phyloP scores from a whole-genome alignment of 2,797 vertebrate species.

The Chrysocyon brachyurus region DNA sequence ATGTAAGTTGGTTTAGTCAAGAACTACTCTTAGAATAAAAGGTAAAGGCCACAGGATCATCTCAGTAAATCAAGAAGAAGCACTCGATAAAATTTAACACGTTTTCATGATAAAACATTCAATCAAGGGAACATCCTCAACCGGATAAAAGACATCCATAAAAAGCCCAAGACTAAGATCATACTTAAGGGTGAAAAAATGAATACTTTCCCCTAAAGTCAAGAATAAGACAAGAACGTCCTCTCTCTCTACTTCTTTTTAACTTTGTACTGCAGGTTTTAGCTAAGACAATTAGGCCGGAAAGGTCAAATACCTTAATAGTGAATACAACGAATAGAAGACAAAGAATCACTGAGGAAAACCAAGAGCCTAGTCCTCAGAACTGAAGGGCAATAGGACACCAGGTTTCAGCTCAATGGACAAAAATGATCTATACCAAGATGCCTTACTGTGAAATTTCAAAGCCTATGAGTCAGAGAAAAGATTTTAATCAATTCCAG shows the following conservation, averaged over 20 bases:
- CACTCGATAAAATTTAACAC: not conserved
- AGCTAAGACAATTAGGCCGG: not conserved
- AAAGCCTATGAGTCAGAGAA: not conserved
- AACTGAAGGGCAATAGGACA: not conserved
- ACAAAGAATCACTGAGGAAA: slow-evolving; percentile 14
- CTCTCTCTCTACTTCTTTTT: not conserved
- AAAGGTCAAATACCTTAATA: not conserved
- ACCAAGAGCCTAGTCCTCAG: not conserved
- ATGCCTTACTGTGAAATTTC: not conserved
- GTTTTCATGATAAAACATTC: not conserved
- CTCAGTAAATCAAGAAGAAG: not conserved
- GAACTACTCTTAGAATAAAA: not conserved
- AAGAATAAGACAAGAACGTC: not conserved
- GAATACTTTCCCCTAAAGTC: not conserved
- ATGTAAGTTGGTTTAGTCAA: not conserved
- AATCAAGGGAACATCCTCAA: not conserved
- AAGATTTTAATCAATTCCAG: not conserved
- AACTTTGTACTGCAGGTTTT: not conserved
- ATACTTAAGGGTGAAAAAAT: not conserved
- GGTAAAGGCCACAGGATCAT: not conserved
- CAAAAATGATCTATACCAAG: not conserved
- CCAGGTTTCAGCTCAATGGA: not conserved
- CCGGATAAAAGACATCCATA: not conserved
- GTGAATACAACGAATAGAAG: not conserved
- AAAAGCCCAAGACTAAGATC: not conserved